phyloP scores from a whole-genome alignment of 2,113 vertebrate species.

The Myodes glareolus region DNA sequence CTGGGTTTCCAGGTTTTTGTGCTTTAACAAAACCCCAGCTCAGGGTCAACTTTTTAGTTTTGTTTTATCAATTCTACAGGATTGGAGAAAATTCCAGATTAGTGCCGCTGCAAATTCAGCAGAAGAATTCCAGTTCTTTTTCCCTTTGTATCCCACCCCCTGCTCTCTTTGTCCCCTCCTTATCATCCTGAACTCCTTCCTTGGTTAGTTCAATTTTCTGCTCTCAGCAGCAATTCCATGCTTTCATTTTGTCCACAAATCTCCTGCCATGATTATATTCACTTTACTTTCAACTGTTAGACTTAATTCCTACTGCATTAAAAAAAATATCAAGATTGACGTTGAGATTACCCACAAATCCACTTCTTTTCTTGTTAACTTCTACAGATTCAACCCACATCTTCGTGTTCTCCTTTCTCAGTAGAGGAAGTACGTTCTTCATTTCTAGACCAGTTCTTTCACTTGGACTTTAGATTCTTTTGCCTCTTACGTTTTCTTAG shows the following conservation, averaged over 20 bases:
- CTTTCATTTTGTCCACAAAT: not conserved
- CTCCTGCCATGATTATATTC: not conserved
- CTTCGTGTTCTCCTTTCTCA: not conserved
- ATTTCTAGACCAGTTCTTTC: not conserved
- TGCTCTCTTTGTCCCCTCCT: not conserved
- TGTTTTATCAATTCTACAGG: not conserved
- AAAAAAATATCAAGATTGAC: not conserved
- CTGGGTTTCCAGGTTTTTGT: not conserved
- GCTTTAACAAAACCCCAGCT: not conserved
- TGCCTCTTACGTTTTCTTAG: not conserved
- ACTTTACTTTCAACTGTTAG: conserved; percentile 34
- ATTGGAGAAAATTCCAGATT: not conserved
- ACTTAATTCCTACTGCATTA: not conserved
- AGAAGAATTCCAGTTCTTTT: not conserved
- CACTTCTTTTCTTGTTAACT: not conserved
- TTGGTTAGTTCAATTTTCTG: conserved; percentile 2
- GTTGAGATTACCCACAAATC: not conserved
- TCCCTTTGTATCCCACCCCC: not conserved
- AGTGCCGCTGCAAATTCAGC: not conserved
- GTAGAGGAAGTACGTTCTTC: not conserved
- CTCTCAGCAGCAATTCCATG: not conserved
- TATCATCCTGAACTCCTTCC: not conserved
- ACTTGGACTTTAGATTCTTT: not conserved
- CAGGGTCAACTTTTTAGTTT: not conserved
- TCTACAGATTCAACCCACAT: not conserved